Base-by-base conservation (phyloP, 2,797 vertebrate genomes). In the Sebastes minor region DNA sequence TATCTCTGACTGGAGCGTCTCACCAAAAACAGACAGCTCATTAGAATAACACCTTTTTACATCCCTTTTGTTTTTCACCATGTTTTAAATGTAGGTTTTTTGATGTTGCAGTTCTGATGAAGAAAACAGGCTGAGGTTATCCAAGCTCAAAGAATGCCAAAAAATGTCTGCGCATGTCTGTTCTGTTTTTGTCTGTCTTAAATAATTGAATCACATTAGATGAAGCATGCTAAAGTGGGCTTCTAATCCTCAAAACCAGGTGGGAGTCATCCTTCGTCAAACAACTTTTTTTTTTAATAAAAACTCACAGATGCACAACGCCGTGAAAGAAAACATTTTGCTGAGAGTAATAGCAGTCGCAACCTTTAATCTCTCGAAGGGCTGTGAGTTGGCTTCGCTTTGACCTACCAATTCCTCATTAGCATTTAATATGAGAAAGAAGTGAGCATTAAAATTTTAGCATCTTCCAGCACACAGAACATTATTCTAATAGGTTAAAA, bases 401-500 rank as follows among this genome's bases (percentile, higher is more conserved):
- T 80, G 78, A 76, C 78, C 85, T 80, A 78, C 57, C 77, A 71
- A 85, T 81, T 86, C 74, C 78, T 86, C 64, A 90, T 92, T 88
- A 91, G 69, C 73, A 76, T 77, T 75, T 73, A 79, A 84, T 81
- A 74, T 75, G 56, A 89, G 46, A 87, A 84, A 86, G 67, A 78
- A 71, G 59, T 20, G 2, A 68, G 84, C 82, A 84, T 85, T 89
- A 56, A 82, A 70, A 63, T 83, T 81, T 84, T 76, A 78, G 75
- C 82, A 88, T 85, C 76, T 90, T 92, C 73, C 63, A 67, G 70
- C 84, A 83, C 62, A 84, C 18, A 56, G 74, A 88, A 78, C 90
- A 87, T 85, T 71, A 89, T 91, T 92, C 81, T 85, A 91, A 93
- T 71, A 72, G 80, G 88, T 91, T 88, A 80, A 89, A 93, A 89